Base-by-base conservation (phyloP, 2,797 vertebrate genomes). In the Arnoldichthys spilopterus region DNA sequence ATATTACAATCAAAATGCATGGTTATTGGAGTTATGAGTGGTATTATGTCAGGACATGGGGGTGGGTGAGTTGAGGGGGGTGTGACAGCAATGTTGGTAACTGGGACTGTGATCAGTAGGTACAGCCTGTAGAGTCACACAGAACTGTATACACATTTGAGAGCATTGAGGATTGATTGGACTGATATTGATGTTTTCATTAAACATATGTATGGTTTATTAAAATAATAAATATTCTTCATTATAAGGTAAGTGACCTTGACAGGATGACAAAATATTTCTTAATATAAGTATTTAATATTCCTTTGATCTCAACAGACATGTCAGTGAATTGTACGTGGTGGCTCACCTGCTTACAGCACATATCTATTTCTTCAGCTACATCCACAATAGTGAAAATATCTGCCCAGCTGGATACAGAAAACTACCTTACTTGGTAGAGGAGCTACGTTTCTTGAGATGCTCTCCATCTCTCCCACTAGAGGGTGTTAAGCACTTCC, bases 401-500 rank as follows among this genome's bases (percentile, higher is more conserved):
- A 47, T 26, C 40, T 66, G 8, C 8, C 16, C 24, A 49, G 16
- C 12, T 18, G 1, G 30, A 30, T 49, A 30, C 4, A 49, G 43
- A 20, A 40, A 43, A 67, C 13, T 1, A 15, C 37, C 34, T 43
- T 45, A 13, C 40, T 30, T 49, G 24, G 47, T 34, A 34, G n/a
- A 34, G 20, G 68, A 22, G 66, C 13, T 26, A 24, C 47, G 18
- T 49, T 63, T n/a, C 63, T 59, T 47, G 9, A 74, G 67, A 64
- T 74, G 37, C 77, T 81, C 80, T 84, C 69, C 3, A n/a, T 54
- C 83, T 87, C 81, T 74, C 82, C 91, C 91, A 91, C 90, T 91
- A 92, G 91, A 90, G 89, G 88, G 91, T 72, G 89, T 83, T 90
- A 84, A 90, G 85, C 83, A 84, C 88, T 80, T 88, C 86, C 77